Percentiles rank a stretch among this genome's conserved stretches.
These are phyloP conservation scores for Ruditapes philippinarum DNA, from an alignment of 1,140 invertebrate genomes.

Conservation along the genomic window DNA sequence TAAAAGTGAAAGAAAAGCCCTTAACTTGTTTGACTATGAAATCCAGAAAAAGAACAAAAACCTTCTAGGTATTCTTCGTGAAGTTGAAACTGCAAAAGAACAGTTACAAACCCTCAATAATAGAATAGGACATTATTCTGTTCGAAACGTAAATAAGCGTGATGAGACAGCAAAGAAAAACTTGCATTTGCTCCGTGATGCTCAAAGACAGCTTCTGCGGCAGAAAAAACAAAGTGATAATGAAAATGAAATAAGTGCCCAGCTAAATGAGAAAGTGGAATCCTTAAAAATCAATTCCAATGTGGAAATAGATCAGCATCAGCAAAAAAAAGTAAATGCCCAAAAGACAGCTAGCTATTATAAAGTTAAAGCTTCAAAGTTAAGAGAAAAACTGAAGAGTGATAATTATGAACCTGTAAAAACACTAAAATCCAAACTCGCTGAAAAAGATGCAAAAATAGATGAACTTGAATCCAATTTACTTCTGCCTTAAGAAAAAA, in stretches of 20 bases:
- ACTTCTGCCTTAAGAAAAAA: background rate
- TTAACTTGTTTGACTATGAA: conserved; percentile 20
- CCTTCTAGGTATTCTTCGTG: background rate
- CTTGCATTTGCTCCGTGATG: conserved; percentile 7
- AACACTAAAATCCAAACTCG: background rate
- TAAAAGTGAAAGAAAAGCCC: background rate
- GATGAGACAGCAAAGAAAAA: conserved; percentile 39
- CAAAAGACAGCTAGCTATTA: conserved; percentile 18
- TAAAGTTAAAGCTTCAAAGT: background rate
- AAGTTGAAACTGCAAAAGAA: background rate
- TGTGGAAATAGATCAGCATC: background rate
- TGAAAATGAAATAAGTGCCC: background rate
- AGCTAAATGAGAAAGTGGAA: background rate
- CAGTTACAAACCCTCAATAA: background rate
- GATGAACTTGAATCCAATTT: background rate
- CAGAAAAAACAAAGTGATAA: background rate
- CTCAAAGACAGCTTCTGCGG: background rate
- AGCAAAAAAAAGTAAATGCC: background rate
- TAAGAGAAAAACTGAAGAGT: background rate
- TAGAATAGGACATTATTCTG: conserved; percentile 54
- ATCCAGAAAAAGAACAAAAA: background rate
- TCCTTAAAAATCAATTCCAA: background rate
- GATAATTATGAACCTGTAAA: background rate
- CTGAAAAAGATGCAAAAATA: background rate
- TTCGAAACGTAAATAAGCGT: conserved; percentile 48